Conservation (phyloP, 2,888 invertebrate genomes). For the Agrotis ipsilon region DNA sequence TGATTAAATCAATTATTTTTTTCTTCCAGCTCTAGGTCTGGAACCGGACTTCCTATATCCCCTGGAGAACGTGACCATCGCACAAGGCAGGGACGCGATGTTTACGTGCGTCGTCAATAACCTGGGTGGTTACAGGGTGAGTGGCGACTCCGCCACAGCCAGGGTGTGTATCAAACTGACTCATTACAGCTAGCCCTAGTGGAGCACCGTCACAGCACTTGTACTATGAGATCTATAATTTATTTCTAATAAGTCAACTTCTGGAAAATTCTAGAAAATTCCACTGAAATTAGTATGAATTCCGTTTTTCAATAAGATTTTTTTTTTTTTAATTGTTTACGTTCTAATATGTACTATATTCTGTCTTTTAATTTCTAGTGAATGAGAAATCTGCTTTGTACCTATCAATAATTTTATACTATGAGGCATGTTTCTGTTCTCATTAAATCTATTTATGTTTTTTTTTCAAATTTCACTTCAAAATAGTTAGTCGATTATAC, state of each 20-base stretch:
- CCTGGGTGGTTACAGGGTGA: conserved; percentile 97
- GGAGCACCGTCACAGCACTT: conserved; percentile 88
- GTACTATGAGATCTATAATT: conserved; percentile 86
- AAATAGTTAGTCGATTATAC: conserved; percentile 28
- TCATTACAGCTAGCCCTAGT: conserved; percentile 88
- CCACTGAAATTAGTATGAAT: background rate
- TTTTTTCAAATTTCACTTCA: background rate
- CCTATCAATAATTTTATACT: background rate
- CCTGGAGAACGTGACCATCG: conserved; percentile 95
- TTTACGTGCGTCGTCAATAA: conserved; percentile 97
- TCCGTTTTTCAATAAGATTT: background rate
- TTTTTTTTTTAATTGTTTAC: background rate
- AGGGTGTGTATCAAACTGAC: conserved; percentile 95
- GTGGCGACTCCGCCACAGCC: conserved; percentile 96
- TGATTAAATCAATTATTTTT: background rate
- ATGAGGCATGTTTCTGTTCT: conserved; percentile 42
- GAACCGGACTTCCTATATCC: conserved; percentile 96
- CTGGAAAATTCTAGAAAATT: background rate
- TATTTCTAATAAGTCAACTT: conserved; percentile 29
- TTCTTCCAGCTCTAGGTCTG: conserved; percentile 93
- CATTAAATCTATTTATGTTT: conserved; percentile 30
- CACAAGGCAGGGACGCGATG: conserved; percentile 95
- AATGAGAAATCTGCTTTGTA: conserved; percentile 14
- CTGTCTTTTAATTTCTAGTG: conserved; percentile 34
- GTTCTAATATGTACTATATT: background rate